Base-by-base conservation (phyloP, 2,888 invertebrate genomes). In the Caenorhabditis drosophilae region DNA sequence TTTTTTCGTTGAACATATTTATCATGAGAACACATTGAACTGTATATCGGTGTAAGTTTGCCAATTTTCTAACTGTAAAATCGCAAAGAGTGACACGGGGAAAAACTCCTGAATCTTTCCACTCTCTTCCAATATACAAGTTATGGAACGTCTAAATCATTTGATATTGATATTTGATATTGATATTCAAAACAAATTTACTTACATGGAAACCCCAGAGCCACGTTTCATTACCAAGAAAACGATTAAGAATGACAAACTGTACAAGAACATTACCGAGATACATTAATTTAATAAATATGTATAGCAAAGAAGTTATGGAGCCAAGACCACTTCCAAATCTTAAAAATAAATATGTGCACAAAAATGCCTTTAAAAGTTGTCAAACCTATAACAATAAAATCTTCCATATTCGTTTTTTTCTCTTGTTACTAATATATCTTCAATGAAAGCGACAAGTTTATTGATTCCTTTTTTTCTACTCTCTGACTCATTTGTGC, bases 1-100 rank as follows among this genome's bases (percentile, higher is more conserved):
- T 81, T 64, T 82, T 82, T 61, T 83, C 83, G 73, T 83, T 83
- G 75, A 83, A 83, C 83, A 83, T 79, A 73, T 83, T 83, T 70
- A 83, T 80, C 80, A 83, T 82, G 36, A 83, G 67, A 35, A 83
- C 83, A 58, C 82, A 82, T 59, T 82, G 82, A 7, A 81, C 76
- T 2, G 82, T 81, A 71, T 81, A 80, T 40, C 79, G 67, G 50
- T 83, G 81, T 35, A 82, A 70, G 57, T 83, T 83, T 56, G 80
- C 83, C 53, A 86, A 76, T 59, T 85, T 84, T 16, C 86, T 71
- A 23, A 85, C 63, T 7, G 60, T 58, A 64, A 81, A 80, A 58
- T 81, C 79, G 53, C 79, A 76, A 36, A 75, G 66, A 2, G 74
- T 76, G 23, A 79, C 80, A 46, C 80, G 75, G 40, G 81, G 81